These are phyloP conservation scores for Puma concolor DNA, from an alignment of 2,113 vertebrate genomes.

Conservation along the genomic window DNA sequence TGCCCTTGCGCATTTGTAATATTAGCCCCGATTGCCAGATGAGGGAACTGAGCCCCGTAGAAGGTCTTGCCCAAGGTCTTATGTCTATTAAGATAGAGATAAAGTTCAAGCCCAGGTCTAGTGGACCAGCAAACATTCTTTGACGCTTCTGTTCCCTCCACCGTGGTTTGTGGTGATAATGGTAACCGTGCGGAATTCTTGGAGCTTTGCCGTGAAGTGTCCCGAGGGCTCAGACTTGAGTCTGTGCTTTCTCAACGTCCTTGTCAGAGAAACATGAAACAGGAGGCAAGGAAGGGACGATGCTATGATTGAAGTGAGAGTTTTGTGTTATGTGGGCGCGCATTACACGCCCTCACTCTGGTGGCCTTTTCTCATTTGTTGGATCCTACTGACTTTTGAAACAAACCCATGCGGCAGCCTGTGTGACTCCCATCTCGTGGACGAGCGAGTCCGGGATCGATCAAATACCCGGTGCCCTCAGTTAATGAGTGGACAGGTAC, in stretches of 20 bases:
- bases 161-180: accelerated
- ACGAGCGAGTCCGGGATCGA: neutral
- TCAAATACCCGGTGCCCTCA: too few relatives aligned
- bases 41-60: neutral
- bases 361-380: neutral
- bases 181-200: neutral
- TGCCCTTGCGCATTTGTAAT: accelerated
- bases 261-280: neutral
- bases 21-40: neutral
- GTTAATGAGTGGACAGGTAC: neutral
- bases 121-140: accelerated
- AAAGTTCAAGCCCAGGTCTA: neutral
- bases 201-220: neutral
- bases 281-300: neutral
- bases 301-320: accelerated
- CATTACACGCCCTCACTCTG: accelerated
- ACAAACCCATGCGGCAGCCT: neutral
- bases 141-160: neutral
- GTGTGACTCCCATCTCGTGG: accelerated
- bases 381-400: neutral
- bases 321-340: accelerated
- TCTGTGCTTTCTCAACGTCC: neutral
- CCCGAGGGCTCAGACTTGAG: neutral
- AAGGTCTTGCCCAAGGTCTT: neutral
- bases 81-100: neutral